Base-by-base conservation (phyloP, 1,140 invertebrate species). In the Eupeodes corollae region DNA sequence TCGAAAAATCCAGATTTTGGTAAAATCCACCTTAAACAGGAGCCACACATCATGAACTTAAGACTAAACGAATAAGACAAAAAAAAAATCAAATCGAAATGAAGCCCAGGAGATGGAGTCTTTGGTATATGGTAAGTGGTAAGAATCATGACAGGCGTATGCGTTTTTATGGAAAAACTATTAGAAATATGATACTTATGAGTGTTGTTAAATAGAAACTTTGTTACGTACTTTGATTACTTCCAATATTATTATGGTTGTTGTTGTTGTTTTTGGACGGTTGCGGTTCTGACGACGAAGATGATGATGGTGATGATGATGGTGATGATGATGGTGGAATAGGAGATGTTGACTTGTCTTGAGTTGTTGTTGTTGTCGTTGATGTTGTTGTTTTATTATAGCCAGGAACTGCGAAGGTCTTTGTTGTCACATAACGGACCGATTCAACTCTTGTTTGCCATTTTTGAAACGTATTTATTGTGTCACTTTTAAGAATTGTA, bases 401-500 rank as follows among this genome's bases (percentile, higher is more conserved):
- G 48, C 62, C 61, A 13, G 61, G 60, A 21, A 65, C 59, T 39
- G 62, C 58, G 5, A 65, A 51, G 8, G 62, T 64, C 48, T 64
- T 64, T 30, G 56, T 63, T 51, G 61, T 66, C 42, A 66, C 59
- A 52, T 66, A 66, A 47, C 63, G 61, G 42, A 66, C 60, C 14
- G 63, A 66, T 43, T 66, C 63, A 10, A 66, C 51, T 8, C 63
- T 66, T 9, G 63, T 66, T 49, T 66, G 63, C 63, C 63, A 66
- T 44, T 66, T 66, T 43, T 66, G 63, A 42, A 61, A 64, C 41
- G 63, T 63, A 49, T 63, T 66, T 37, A 66, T 62, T 13, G 55
- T 59, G 37, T 65, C 62, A 44, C 55, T 65, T 16, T 58, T 52
- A 0, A 65, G 44, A 19, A 21, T 41, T 2, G 58, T 52, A 3